Evolutionary conservation across 2,888 invertebrate species (phyloP).

Genomic region (Drosophila prostipennis): DNA sequence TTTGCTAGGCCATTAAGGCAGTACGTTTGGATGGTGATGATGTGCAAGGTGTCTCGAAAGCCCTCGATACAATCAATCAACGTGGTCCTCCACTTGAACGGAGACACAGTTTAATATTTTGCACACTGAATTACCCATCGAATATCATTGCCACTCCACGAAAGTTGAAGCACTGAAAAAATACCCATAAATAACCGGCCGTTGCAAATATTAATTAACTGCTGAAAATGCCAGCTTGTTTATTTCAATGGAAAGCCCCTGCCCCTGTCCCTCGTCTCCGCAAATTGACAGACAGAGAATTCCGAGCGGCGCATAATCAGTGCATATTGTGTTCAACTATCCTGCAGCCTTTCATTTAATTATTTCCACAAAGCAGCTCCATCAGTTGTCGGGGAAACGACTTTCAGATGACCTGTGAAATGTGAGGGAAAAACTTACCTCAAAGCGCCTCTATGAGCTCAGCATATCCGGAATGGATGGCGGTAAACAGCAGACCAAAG

Average conservation of each 20-base stretch:
- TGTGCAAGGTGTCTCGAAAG: neutral
- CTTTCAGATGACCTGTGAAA: slow-evolving; percentile 21
- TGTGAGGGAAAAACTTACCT: neutral
- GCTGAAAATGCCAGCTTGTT: slow-evolving; percentile 57
- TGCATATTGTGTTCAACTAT: slow-evolving; percentile 63
- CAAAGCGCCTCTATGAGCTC: neutral
- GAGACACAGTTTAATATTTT: slow-evolving; percentile 12
- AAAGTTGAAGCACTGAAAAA: slow-evolving; percentile 25
- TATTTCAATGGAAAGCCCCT: slow-evolving; percentile 26
- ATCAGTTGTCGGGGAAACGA: slow-evolving; percentile 21
- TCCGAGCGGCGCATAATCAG: slow-evolving; percentile 53
- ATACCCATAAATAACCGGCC: slow-evolving; percentile 25
- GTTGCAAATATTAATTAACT: slow-evolving; percentile 65
- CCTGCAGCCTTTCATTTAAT: slow-evolving; percentile 69
- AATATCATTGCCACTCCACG: slow-evolving; percentile 12
- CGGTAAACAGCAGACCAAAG: neutral
- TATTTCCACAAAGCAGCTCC: slow-evolving; percentile 52
- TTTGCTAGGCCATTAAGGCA: slow-evolving; percentile 34
- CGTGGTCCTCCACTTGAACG: slow-evolving; percentile 17
- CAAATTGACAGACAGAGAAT: slow-evolving; percentile 6
- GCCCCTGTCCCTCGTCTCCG: neutral
- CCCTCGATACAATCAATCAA: slow-evolving; percentile 11
- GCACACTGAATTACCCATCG: slow-evolving; percentile 26
- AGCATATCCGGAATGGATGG: neutral
- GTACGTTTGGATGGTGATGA: neutral